These are phyloP conservation scores for Halyomorpha halys DNA, from an alignment of 1,140 invertebrate species.

Conservation along the genomic window DNA sequence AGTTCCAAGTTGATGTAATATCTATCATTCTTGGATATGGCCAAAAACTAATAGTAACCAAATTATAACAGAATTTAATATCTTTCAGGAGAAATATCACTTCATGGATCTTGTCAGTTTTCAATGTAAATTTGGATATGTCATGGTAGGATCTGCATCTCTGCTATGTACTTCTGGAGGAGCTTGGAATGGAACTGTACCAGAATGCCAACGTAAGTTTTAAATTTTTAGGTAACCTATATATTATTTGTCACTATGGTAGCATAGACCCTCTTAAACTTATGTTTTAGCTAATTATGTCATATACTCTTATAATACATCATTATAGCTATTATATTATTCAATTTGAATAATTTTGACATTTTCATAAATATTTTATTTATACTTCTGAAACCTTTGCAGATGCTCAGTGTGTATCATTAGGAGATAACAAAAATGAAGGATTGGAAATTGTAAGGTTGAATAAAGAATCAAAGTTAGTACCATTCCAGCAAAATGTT, in stretches of 20 bases:
- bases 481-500: conserved; percentile 83
- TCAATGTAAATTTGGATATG: conserved; percentile 91
- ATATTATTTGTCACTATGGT: too few relatives aligned
- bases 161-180: conserved; percentile 82
- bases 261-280: too few relatives aligned
- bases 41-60: too few relatives aligned
- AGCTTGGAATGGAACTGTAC: conserved; percentile 85
- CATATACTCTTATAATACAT: conserved; percentile 8
- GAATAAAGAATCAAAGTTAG: conserved; percentile 65
- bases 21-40: too few relatives aligned
- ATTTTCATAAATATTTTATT: background rate
- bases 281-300: conserved; percentile 6
- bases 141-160: conserved; percentile 72
- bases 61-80: conserved; percentile 5
- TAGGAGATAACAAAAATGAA: conserved; percentile 80
- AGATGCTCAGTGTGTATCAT: conserved; percentile 81
- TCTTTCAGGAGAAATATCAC: conserved; percentile 54
- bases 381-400: background rate
- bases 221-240: too few relatives aligned
- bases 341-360: background rate
- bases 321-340: too few relatives aligned
- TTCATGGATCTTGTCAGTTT: conserved; percentile 85
- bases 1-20: too few relatives aligned
- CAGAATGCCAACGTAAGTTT: conserved; percentile 78
- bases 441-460: conserved; percentile 63